phyloP scores from a whole-genome alignment of 2,113 vertebrate genomes.

The zebrafish (Danio rerio) region DNA sequence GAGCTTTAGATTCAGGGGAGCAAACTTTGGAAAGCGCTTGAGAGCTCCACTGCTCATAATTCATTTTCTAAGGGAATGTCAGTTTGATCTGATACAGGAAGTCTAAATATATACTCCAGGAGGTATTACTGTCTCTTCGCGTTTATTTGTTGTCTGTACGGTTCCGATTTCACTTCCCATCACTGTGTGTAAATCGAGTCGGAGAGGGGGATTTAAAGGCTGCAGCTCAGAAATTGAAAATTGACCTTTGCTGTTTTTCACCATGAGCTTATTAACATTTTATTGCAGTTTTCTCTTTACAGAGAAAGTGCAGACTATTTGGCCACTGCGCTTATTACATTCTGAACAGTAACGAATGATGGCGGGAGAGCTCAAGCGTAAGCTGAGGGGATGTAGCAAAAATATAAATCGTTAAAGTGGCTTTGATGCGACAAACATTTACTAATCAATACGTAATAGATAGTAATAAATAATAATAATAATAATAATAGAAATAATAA shows the following conservation, averaged over 20 bases:
- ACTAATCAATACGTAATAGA: too few species aligned
- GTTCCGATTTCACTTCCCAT: not conserved
- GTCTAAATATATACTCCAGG: slow-evolving; percentile 19
- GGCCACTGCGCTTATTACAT: not conserved
- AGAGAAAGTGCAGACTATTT: not conserved
- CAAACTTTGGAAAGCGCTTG: not conserved
- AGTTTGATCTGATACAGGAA: slow-evolving; percentile 29
- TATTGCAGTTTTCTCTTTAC: not conserved
- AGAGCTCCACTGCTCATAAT: slow-evolving; percentile 3
- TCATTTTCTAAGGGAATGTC: slow-evolving; percentile 15
- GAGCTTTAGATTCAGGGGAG: not conserved
- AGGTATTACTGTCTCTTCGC: slow-evolving; percentile 14
- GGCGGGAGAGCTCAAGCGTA: not conserved
- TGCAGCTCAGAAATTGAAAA: not conserved
- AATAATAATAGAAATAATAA: too few species aligned
- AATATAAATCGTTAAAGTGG: too few species aligned
- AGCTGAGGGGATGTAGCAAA: too few species aligned
- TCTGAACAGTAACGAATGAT: not conserved
- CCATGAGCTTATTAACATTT: slow-evolving; percentile 12
- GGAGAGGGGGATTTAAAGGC: not conserved
- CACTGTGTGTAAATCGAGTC: not conserved
- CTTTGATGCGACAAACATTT: too few species aligned
- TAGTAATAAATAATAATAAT: too few species aligned
- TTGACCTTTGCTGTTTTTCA: slow-evolving; percentile 22
- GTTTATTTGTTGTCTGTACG: slow-evolving; percentile 6